Conservation (phyloP, 2,888 invertebrate species). For the Cyclophora punctaria region DNA sequence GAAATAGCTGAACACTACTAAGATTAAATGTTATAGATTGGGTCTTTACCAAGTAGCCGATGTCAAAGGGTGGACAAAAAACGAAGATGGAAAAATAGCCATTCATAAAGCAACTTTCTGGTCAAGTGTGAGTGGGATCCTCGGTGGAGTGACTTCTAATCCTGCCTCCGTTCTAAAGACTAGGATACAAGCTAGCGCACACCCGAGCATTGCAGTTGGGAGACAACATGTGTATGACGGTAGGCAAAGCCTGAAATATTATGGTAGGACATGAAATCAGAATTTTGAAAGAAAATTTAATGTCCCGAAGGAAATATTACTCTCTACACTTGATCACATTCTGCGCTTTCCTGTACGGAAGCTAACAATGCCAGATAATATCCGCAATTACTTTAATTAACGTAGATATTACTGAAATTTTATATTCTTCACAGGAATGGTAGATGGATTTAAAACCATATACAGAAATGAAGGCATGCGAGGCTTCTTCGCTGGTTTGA, state of each 20-base stretch:
- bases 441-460: slow-evolving; percentile 65
- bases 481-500: slow-evolving; percentile 87
- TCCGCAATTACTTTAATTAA: too few relatives aligned
- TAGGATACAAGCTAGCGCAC: slow-evolving; percentile 82
- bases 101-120: slow-evolving; percentile 52
- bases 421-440: slow-evolving; percentile 54
- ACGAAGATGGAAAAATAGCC: slow-evolving; percentile 34
- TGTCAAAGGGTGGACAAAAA: slow-evolving; percentile 65
- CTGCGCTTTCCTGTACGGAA: too few relatives aligned
- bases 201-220: slow-evolving; percentile 86
- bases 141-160: slow-evolving; percentile 81
- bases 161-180: slow-evolving; percentile 89
- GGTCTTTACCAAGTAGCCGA: slow-evolving; percentile 79
- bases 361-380: too few relatives aligned
- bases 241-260: slow-evolving; percentile 9
- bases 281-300: too few relatives aligned
- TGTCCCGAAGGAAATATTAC: too few relatives aligned
- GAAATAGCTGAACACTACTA: too few relatives aligned
- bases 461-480: slow-evolving; percentile 68
- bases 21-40: slow-evolving; percentile 47
- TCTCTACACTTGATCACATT: too few relatives aligned
- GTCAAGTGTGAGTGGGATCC: slow-evolving; percentile 75
- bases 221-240: slow-evolving; percentile 83
- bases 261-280: too few relatives aligned
- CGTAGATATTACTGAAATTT: too few relatives aligned